phyloP scores from a whole-genome alignment of 2,888 invertebrate genomes.

The Amiota mariae region DNA sequence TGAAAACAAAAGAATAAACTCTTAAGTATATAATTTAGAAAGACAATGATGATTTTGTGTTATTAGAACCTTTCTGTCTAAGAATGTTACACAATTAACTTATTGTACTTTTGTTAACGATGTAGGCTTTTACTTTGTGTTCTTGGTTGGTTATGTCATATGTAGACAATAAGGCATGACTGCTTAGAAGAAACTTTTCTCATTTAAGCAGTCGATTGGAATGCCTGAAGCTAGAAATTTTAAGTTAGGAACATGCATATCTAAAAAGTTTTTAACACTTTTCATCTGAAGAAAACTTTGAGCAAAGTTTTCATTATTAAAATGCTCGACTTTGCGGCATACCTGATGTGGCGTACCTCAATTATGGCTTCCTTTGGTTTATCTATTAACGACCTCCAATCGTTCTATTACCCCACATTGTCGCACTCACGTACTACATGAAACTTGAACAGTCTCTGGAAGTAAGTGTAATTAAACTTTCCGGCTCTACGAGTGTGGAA shows the following conservation, averaged over 20 bases:
- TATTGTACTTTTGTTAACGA: too few relatives aligned
- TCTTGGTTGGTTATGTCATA: too few relatives aligned
- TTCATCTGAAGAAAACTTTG: conserved; percentile 32
- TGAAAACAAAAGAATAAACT: too few relatives aligned
- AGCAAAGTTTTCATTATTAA: conserved; percentile 36
- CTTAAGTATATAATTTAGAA: too few relatives aligned
- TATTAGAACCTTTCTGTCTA: too few relatives aligned
- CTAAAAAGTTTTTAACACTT: conserved; percentile 34
- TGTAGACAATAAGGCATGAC: conserved; percentile 21
- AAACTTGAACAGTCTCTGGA: conserved; percentile 35
- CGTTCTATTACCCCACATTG: conserved; percentile 18
- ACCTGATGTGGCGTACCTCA: conserved; percentile 33
- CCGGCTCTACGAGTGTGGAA: not conserved
- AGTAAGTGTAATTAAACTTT: conserved; percentile 36
- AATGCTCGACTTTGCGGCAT: conserved; percentile 28
- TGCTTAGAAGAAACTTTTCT: conserved; percentile 20
- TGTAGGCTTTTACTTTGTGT: too few relatives aligned
- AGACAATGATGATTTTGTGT: too few relatives aligned
- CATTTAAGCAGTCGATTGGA: conserved; percentile 32
- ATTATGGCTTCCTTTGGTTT: conserved; percentile 29
- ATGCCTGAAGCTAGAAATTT: conserved; percentile 18
- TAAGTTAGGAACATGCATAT: conserved; percentile 28
- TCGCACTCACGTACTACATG: conserved; percentile 35
- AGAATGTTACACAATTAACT: too few relatives aligned
- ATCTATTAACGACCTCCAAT: conserved; percentile 18